Evolutionary conservation across 1,140 invertebrate species (phyloP).

Genomic region (Goniozus legneri): DNA sequence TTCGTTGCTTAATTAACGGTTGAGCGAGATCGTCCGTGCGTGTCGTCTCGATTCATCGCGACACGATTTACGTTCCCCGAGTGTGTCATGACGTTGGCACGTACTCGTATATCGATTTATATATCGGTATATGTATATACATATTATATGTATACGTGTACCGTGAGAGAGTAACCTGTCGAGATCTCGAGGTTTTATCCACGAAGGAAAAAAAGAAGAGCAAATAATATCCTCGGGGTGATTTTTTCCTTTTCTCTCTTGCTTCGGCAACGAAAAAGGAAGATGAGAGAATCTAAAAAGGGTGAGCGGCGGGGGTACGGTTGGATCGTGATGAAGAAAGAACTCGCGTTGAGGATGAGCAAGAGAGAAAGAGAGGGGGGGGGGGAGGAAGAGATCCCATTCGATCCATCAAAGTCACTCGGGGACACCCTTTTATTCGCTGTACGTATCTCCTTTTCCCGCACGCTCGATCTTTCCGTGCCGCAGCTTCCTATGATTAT

Average conservation of each 20-base stretch:
- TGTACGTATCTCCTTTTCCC: conserved; percentile 5
- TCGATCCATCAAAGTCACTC: conserved; percentile 38
- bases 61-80: too few relatives aligned
- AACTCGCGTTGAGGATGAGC: too few relatives aligned
- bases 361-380: too few relatives aligned
- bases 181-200: conserved; percentile 26
- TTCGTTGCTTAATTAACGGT: too few relatives aligned
- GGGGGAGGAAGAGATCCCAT: conserved; percentile 20
- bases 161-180: conserved; percentile 39
- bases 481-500: conserved; percentile 4
- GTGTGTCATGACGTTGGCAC: conserved; percentile 14
- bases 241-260: not conserved
- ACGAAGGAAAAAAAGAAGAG: conserved; percentile 24
- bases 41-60: too few relatives aligned
- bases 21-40: too few relatives aligned
- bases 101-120: not conserved
- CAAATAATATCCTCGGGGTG: conserved; percentile 10
- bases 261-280: conserved; percentile 18
- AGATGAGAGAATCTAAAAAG: too few relatives aligned
- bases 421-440: conserved; percentile 14
- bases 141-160: too few relatives aligned
- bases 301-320: too few relatives aligned
- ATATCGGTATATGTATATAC: conserved; percentile 3
- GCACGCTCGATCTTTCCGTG: conserved; percentile 6
- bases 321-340: too few relatives aligned